Conservation (phyloP, 37 sponge, comb jelly and placozoan genomes). For the Ianthella basta region DNA sequence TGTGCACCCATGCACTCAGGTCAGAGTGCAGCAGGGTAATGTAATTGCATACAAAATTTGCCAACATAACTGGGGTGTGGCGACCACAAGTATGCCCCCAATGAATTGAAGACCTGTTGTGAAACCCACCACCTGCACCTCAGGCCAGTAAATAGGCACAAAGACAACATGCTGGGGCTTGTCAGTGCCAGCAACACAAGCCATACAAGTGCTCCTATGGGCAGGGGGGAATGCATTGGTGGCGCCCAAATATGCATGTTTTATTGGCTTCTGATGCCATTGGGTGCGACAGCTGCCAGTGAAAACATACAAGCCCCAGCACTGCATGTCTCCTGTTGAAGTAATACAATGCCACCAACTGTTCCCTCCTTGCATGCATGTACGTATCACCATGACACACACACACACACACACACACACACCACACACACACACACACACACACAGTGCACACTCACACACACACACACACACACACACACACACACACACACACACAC, state of each 20-base stretch:
- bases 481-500: too few relatives aligned
- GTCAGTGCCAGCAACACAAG: background rate
- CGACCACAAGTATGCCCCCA: background rate
- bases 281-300: too few relatives aligned
- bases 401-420: constrained; percentile 36
- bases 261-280: constrained; percentile 13
- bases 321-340: too few relatives aligned
- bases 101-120: constrained; percentile 19
- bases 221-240: background rate
- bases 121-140: background rate
- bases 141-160: background rate
- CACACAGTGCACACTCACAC: constrained; percentile 34
- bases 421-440: constrained; percentile 11
- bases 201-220: background rate
- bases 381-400: background rate
- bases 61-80: background rate
- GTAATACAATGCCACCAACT: too few relatives aligned
- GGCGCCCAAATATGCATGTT: background rate
- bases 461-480: background rate
- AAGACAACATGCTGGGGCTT: background rate
- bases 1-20: background rate
- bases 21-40: background rate
- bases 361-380: too few relatives aligned
- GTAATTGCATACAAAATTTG: background rate
- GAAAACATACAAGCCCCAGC: too few relatives aligned